Base-by-base conservation (phyloP, 2,797 vertebrate genomes). In the Danio tinwini region DNA sequence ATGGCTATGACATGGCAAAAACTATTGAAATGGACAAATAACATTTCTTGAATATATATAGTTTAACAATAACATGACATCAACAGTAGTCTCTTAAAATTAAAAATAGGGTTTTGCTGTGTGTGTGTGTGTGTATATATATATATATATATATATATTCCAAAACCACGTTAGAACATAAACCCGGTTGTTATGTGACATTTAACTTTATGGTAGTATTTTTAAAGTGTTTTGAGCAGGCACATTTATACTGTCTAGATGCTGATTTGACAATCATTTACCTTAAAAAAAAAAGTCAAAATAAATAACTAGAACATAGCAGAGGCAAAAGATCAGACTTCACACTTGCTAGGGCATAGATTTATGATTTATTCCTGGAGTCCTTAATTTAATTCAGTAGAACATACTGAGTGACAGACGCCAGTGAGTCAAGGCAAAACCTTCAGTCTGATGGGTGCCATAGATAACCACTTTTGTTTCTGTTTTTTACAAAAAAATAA, bases 311-410 rank as follows among this genome's bases (percentile, higher is more conserved):
- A 65, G 19, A 65, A 76, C 9, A 14, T 40, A 67, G 50, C 42
- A 2, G 10, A 29, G 9, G 37, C 53, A 40, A 76, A 67, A 17
- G 62, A 50, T 67, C 40, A 76, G 74, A 19, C 39, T 16, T 75
- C 10, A 37, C 65, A 53, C 19, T 55, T 45, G 17, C 19, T n/a
- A 16, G n/a, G 50, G 39, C 74, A 76, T 13, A 47, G 21, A 76
- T 45, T 8, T 75, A 0, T 12, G 39, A 53, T 56, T 65, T 56
- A n/a, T 76, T 67, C 42, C 62, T 47, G 37, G 42, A 65, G 5
- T 13, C 39, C 14, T n/a, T 65, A 5, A 67, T 13, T 76, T 56
- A 40, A 76, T 56, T 56, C 19, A 67, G 14, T 63, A 40, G 37
- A 64, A 53, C 4, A 8, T 12, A 17, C 12, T 6, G 17, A 44